Base-by-base conservation (phyloP, 1,140 invertebrate genomes). In the Sitophilus oryzae region DNA sequence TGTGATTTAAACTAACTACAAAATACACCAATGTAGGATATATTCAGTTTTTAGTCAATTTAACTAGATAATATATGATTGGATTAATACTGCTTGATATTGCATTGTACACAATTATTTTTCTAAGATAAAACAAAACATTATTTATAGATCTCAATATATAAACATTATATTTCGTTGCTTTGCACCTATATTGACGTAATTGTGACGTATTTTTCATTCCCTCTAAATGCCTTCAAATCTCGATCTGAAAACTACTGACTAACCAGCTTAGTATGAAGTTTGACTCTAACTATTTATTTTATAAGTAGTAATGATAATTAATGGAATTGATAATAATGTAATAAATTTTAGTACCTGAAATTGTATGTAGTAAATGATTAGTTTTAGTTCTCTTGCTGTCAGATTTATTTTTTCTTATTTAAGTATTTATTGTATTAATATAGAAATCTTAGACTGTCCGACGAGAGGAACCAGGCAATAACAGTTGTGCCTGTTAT, bases 91-190 rank as follows among this genome's bases (percentile, higher is more conserved):
- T n/a, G n/a, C n/a, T n/a, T n/a, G n/a, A n/a, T n/a, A n/a, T n/a
- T n/a, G n/a, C n/a, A n/a, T n/a, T n/a, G n/a, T n/a, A n/a, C n/a
- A n/a, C n/a, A n/a, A 50, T 2, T 50, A 11, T 6, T 40, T 6
- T 25, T 3, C 1, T 47, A 22, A 20, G 10, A 11, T 22, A 9
- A 14, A 15, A 5, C 21, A 15, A 35, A 38, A 41, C 16, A 30
- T 15, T 16, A 16, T 45, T 52, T 18, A 45, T 53, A 53, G 51
- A 53, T 53, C 51, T 53, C 51, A 53, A 15, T 30, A 18, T 37
- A 25, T 30, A 25, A 53, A 52, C n/a, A n/a, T n/a, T n/a, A 21
- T 44, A 44, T 3, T 23, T 25, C 42, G 42, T 44, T 44, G 42
- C 42, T 35, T 49, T 49, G 47, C 47, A 49, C 47, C 47, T 37